Conservation (phyloP, 1,140 invertebrate species). For the Oscheius sp. region DNA sequence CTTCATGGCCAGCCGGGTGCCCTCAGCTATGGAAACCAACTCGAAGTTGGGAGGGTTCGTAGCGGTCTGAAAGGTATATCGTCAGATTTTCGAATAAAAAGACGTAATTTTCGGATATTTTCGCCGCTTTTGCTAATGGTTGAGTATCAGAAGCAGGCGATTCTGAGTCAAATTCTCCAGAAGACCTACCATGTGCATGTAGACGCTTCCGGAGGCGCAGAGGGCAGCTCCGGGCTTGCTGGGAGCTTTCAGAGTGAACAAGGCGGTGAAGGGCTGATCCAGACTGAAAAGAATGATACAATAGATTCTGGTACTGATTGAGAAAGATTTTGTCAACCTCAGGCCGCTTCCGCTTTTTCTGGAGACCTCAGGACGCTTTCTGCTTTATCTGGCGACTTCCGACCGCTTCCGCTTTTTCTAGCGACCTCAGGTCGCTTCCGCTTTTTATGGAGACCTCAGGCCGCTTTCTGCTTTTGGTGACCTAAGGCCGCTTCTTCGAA, state of each 20-base stretch:
- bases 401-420: no score
- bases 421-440: no score
- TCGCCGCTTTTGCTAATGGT: no score
- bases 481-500: background rate
- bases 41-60: background rate
- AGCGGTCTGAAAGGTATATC: background rate
- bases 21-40: background rate
- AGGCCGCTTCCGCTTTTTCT: no score
- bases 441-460: no score
- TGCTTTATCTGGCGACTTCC: no score
- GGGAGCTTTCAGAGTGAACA: background rate
- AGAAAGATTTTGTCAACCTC: no score
- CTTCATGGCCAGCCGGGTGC: background rate
- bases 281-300: background rate
- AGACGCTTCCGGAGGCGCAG: background rate
- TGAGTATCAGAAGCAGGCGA: no score
- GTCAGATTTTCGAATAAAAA: background rate
- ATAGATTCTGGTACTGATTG: background rate
- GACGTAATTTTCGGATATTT: no score
- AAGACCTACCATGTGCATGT: background rate
- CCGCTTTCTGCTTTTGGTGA: no score
- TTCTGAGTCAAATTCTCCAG: background rate
- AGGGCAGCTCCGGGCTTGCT: background rate
- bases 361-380: no score
- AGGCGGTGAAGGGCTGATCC: background rate